Evolutionary conservation across 2,113 vertebrate genomes (phyloP), one percentile per base, ranked within the genome.

Genomic region (Pituophis catenifer): DNA sequence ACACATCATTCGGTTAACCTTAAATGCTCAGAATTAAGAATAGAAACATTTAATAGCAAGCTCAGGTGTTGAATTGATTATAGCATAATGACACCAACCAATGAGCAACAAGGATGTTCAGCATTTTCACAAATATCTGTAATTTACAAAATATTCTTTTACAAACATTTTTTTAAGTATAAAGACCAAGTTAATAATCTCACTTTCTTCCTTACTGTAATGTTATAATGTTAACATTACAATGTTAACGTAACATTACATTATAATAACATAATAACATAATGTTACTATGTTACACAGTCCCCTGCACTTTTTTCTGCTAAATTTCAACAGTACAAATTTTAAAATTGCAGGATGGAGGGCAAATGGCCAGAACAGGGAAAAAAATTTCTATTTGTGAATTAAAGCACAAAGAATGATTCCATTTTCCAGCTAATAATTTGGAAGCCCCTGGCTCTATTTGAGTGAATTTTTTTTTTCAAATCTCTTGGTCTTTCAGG

Each of bases 21-120:
- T 55, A 93, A 92, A 52, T 53, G 19, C 50, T 94, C 93, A 93
- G 52, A 95, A 89, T 87, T 58, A 86, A 89, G 52, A 9, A 1
- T 48, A 85, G 17, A 50, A 50, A 23, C 4, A 85, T 50, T 54
- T 23, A 85, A 91, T 9, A 55, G 26, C 23, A 26, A 50, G 33
- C n/a, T 81, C 53, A 85, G 19, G 8, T 86, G 8, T 3, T 48
- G 54, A 57, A 19, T 29, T 85, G 24, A 86, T 23, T 86, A 15
- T 59, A 59, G 50, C 29, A 8, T 21, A 33, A 90, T 0, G 5
- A 48, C 8, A 17, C 15, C 48, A 53, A 90, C 44, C n/a, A 50
- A 59, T 29, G 65, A 70, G 33, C 8, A 53, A 57, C 8, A 23
- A 5, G 26, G 26, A 90, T 11, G 29, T 23, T 50, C 12, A 52